Conservation (phyloP, 2,888 invertebrate genomes). For the Apotomis betuletana region DNA sequence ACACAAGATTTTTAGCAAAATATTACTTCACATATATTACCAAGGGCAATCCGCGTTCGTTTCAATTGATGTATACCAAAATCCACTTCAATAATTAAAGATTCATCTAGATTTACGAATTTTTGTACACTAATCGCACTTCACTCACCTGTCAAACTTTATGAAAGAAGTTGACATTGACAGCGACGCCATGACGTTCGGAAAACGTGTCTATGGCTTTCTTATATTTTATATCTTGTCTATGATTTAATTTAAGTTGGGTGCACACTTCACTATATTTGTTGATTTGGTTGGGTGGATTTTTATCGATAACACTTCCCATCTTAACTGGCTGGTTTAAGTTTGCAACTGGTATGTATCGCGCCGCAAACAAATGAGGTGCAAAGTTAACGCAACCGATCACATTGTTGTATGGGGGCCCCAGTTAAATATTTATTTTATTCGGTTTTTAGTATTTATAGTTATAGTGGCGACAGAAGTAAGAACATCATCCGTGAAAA, state of each 20-base stretch:
- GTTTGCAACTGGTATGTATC: too few relatives aligned
- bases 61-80: slow-evolving; percentile 5
- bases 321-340: too few relatives aligned
- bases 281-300: too few relatives aligned
- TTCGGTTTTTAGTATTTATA: too few relatives aligned
- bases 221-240: background rate
- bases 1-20: slow-evolving; percentile 20
- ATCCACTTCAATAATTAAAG: slow-evolving; percentile 7
- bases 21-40: slow-evolving; percentile 6
- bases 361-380: too few relatives aligned
- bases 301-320: too few relatives aligned
- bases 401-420: too few relatives aligned
- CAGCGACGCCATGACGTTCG: slow-evolving; percentile 14
- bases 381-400: too few relatives aligned
- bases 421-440: too few relatives aligned
- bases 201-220: background rate
- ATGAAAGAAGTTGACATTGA: slow-evolving; percentile 49
- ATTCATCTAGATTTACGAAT: slow-evolving; percentile 49
- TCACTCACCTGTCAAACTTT: slow-evolving; percentile 66
- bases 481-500: too few relatives aligned
- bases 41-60: background rate
- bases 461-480: too few relatives aligned
- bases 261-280: too few relatives aligned
- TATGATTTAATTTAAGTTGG: slow-evolving; percentile 15
- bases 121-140: slow-evolving; percentile 41